Conservation (phyloP, 2,113 vertebrate species). For the Pollimyrus isidori region DNA sequence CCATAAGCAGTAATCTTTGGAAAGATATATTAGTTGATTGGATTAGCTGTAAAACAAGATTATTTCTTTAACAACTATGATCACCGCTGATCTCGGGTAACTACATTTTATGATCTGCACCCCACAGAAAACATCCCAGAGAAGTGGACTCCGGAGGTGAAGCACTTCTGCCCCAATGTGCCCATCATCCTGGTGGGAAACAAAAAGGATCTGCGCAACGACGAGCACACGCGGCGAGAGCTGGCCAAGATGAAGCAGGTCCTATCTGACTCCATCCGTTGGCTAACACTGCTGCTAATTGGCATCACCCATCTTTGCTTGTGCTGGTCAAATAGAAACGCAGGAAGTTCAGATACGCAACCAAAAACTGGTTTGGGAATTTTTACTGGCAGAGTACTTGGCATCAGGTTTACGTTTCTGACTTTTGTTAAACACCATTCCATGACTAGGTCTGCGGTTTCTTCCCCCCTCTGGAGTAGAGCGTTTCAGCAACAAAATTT, state of each 20-base stretch:
- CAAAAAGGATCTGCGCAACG: conserved; percentile 93
- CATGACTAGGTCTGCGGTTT: not conserved
- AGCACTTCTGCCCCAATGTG: conserved; percentile 96
- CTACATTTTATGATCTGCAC: not conserved
- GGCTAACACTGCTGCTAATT: not conserved
- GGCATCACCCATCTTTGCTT: no score
- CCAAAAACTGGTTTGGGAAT: not conserved
- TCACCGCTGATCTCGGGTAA: not conserved
- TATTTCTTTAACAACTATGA: not conserved
- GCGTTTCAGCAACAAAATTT: not conserved
- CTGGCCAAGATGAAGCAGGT: conserved; percentile 99
- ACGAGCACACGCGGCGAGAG: conserved; percentile 85
- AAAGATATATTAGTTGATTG: not conserved
- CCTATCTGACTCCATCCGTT: conserved; percentile 29
- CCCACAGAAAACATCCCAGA: conserved; percentile 90
- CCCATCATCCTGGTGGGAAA: conserved; percentile 97
- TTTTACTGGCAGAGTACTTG: not conserved
- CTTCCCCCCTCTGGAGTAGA: not conserved
- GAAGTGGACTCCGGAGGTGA: conserved; percentile 97
- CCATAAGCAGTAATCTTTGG: not conserved
- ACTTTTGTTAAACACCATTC: not conserved
- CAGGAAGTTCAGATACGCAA: not conserved
- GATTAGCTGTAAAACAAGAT: not conserved
- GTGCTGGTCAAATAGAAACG: not conserved
- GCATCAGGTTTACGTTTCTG: not conserved